These are phyloP conservation scores for Catocala sponsa DNA, from an alignment of 2,888 invertebrate species.

Conservation along the genomic window DNA sequence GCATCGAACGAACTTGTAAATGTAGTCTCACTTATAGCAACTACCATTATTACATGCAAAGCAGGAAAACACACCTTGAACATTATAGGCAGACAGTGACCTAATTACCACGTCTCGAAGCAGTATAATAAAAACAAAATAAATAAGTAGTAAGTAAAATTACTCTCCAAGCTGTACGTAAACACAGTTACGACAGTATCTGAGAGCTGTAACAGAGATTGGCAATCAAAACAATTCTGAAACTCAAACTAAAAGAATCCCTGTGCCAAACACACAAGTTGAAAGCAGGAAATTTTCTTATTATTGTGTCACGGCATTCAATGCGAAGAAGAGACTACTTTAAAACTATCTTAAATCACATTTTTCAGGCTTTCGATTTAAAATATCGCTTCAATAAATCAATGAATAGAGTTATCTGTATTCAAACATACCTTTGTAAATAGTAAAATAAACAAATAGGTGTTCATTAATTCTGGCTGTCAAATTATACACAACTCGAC, in stretches of 20 bases:
- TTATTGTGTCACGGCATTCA: constrained; percentile 17
- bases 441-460: constrained; percentile 28
- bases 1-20: no score
- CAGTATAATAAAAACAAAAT: constrained; percentile 2
- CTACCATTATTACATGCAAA: no score
- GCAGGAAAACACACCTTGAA: no score
- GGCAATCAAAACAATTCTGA: constrained; percentile 22
- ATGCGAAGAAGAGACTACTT: constrained; percentile 11
- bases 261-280: constrained; percentile 22
- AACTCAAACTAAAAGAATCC: constrained; percentile 15
- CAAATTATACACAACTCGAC: constrained; percentile 36
- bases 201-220: constrained; percentile 12
- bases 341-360: constrained; percentile 3
- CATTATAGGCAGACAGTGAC: no score
- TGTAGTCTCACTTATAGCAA: no score
- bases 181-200: constrained; percentile 5
- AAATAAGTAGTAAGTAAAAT: neutral
- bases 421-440: constrained; percentile 23
- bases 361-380: constrained; percentile 20
- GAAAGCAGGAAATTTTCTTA: constrained; percentile 20
- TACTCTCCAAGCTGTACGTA: neutral
- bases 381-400: neutral
- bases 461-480: constrained; percentile 41
- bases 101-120: no score
- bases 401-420: neutral